Percentiles rank a stretch among this genome's conserved stretches.
Evolutionary conservation across 2,888 invertebrate genomes (phyloP).

Genomic region (Helleia helle): DNA sequence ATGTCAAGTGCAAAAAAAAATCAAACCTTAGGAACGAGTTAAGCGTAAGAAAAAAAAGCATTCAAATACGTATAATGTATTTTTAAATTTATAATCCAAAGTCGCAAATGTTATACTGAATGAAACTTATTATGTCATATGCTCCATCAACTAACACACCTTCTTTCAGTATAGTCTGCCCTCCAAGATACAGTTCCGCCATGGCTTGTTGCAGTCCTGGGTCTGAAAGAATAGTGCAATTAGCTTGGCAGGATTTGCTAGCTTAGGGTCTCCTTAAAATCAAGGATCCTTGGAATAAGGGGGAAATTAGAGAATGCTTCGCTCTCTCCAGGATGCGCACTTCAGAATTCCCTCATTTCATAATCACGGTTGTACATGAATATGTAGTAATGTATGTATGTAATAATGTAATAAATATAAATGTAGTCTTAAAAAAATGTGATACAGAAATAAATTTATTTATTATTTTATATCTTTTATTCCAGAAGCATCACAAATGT

Average conservation of each 20-base stretch:
- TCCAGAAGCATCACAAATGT: too few relatives aligned
- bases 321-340: too few relatives aligned
- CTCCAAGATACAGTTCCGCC: conserved; percentile 11
- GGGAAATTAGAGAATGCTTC: too few relatives aligned
- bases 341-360: not conserved
- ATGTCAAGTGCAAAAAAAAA: too few relatives aligned
- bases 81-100: conserved; percentile 19
- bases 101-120: conserved; percentile 32
- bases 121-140: conserved; percentile 21
- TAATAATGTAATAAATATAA: too few relatives aligned
- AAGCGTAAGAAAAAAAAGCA: not conserved
- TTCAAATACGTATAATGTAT: not conserved
- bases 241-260: too few relatives aligned
- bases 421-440: too few relatives aligned
- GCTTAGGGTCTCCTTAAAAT: too few relatives aligned
- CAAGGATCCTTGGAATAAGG: too few relatives aligned
- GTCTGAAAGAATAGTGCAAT: conserved; percentile 30
- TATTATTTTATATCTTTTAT: too few relatives aligned
- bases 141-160: conserved; percentile 21
- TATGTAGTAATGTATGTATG: too few relatives aligned
- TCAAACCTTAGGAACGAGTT: not conserved
- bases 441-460: too few relatives aligned
- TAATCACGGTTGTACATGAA: not conserved
- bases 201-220: conserved; percentile 17
- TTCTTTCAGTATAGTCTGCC: conserved; percentile 23